Evolutionary conservation across 2,888 invertebrate species (phyloP).

Genomic region (Pimpla rufipes): DNA sequence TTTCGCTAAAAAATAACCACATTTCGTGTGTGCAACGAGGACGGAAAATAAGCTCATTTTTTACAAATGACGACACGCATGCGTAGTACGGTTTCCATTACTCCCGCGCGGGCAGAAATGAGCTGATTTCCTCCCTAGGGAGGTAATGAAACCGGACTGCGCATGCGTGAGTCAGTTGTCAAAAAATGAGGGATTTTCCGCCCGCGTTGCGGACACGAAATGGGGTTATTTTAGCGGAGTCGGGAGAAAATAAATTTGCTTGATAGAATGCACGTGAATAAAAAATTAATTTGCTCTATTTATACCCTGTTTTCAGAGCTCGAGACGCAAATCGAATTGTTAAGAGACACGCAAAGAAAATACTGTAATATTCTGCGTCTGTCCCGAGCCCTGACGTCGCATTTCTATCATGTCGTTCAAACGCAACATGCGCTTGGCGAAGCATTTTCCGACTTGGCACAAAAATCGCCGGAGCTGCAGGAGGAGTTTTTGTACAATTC

Average conservation of each 20-base stretch:
- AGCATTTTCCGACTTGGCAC: slow-evolving; percentile 97
- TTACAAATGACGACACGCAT: too few species aligned
- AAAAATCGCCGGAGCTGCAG: slow-evolving; percentile 98
- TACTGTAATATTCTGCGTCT: slow-evolving; percentile 95
- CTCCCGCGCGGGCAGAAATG: too few species aligned
- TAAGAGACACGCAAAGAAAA: slow-evolving; percentile 97
- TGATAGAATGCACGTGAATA: neutral
- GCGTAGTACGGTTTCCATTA: too few species aligned
- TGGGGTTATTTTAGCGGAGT: neutral
- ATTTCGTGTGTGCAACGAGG: too few species aligned
- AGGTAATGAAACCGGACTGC: too few species aligned
- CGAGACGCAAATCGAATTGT: slow-evolving; percentile 96
- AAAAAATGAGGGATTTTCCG: too few species aligned
- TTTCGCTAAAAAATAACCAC: too few species aligned
- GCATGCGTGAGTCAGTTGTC: too few species aligned
- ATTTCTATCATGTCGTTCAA: slow-evolving; percentile 95
- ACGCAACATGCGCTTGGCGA: slow-evolving; percentile 96
- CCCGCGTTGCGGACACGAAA: too few species aligned
- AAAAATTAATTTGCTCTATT: slow-evolving; percentile 15
- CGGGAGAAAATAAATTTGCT: neutral
- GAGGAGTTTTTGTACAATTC: slow-evolving; percentile 98
- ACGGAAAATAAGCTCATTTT: too few species aligned
- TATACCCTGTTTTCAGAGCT: slow-evolving; percentile 89
- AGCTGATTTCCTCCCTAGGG: too few species aligned
- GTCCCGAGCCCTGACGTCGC: slow-evolving; percentile 93